Evolutionary conservation across 2,797 vertebrate species (phyloP).

Genomic region (Merluccius polli): DNA sequence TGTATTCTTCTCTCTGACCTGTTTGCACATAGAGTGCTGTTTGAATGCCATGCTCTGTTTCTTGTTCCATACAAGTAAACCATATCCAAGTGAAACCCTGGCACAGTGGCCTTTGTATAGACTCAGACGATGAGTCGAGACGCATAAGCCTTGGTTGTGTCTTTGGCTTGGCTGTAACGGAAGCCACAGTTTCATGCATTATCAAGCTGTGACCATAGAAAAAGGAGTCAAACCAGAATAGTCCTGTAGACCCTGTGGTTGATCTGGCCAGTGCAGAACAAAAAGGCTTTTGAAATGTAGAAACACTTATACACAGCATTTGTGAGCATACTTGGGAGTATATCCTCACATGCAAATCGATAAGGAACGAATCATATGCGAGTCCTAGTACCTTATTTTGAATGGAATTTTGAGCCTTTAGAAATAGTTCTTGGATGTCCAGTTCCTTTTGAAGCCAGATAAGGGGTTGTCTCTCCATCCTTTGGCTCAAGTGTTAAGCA

Average conservation of each 20-base stretch:
- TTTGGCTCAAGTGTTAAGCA: neutral
- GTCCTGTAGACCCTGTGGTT: neutral
- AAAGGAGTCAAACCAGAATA: constrained; percentile 15
- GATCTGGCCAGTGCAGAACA: constrained; percentile 13
- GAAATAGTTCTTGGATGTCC: neutral
- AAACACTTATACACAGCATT: neutral
- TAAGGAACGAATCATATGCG: neutral
- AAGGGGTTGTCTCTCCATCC: neutral
- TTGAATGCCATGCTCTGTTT: neutral
- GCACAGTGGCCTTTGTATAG: neutral
- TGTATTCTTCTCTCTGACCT: constrained; percentile 1
- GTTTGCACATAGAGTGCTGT: constrained; percentile 3
- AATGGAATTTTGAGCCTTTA: neutral
- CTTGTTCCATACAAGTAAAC: neutral
- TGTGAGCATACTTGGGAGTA: neutral
- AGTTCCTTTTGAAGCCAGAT: neutral
- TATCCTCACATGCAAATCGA: neutral
- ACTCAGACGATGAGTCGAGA: neutral
- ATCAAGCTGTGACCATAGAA: neutral
- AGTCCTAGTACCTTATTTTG: neutral
- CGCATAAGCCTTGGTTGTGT: neutral
- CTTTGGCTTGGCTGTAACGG: constrained; percentile 16
- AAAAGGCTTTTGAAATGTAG: neutral
- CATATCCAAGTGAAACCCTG: neutral
- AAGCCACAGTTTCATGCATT: constrained; percentile 22